Percentiles rank a stretch among this genome's conserved stretches.
Conservation (phyloP, 1,140 invertebrate genomes). For the Camponotus floridanus region DNA sequence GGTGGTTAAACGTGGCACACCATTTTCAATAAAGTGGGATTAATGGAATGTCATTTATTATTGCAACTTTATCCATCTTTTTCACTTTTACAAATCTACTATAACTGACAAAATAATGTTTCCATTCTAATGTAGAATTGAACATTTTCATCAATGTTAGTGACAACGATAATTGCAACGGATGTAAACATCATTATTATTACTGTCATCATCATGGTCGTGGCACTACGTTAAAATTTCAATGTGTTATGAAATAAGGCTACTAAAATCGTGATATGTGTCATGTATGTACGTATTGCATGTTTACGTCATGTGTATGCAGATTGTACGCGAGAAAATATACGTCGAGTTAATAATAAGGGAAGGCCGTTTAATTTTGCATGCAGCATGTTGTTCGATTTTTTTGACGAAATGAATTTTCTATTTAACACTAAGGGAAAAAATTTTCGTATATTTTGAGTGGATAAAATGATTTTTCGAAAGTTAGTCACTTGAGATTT, state of each 20-base stretch:
- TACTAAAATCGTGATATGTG: conserved; percentile 45
- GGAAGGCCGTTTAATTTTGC: conserved; percentile 58
- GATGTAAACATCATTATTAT: conserved; percentile 64
- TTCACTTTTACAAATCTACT: conserved; percentile 1
- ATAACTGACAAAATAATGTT: conserved; percentile 38
- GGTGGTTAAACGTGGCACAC: conserved; percentile 60
- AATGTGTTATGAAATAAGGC: conserved; percentile 59
- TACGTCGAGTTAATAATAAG: conserved; percentile 53
- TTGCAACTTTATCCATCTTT: conserved; percentile 73
- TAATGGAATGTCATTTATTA: conserved; percentile 83
- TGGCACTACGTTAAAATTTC: conserved; percentile 16
- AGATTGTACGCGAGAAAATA: conserved; percentile 15
- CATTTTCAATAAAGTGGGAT: conserved; percentile 83
- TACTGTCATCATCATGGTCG: conserved; percentile 46
- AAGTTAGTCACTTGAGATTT: conserved; percentile 8
- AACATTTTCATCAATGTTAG: conserved; percentile 48
- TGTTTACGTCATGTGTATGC: conserved; percentile 52
- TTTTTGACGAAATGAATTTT: conserved; percentile 28
- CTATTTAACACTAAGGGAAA: conserved; percentile 15
- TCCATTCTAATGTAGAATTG: conserved; percentile 42
- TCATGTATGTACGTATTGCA: conserved; percentile 29
- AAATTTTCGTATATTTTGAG: neutral
- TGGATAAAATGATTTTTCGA: neutral
- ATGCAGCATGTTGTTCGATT: conserved; percentile 26
- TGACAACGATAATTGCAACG: neutral